These are phyloP conservation scores for Notospermus geniculatus DNA, from an alignment of 1,140 invertebrate species.

Conservation along the genomic window DNA sequence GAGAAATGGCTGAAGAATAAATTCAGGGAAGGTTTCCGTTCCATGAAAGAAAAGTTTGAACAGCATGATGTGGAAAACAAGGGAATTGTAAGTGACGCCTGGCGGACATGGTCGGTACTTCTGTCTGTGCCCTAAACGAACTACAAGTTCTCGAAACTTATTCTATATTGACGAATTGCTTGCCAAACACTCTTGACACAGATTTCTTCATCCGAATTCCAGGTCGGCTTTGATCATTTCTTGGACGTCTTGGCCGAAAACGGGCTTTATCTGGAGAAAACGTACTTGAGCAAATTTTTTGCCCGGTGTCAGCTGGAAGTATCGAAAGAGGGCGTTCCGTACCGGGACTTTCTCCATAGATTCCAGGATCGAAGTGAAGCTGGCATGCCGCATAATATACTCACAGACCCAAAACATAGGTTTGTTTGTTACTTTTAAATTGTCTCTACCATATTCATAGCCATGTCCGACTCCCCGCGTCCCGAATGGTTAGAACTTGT, in stretches of 20 bases:
- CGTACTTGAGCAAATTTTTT: slow-evolving; percentile 48
- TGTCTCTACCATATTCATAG: no score
- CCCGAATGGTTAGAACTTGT: no score
- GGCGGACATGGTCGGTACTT: no score
- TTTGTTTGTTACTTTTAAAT: no score
- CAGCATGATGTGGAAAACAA: slow-evolving; percentile 41
- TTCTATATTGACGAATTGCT: no score
- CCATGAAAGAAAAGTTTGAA: slow-evolving; percentile 52
- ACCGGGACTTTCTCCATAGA: slow-evolving; percentile 50
- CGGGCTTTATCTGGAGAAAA: slow-evolving; percentile 49
- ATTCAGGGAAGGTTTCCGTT: slow-evolving; percentile 52
- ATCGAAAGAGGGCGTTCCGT: slow-evolving; percentile 42
- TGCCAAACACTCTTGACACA: no score
- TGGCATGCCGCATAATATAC: slow-evolving; percentile 51
- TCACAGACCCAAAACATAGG: slow-evolving; percentile 53
- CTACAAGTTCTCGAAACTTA: no score
- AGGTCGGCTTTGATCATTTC: slow-evolving; percentile 48
- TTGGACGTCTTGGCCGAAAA: slow-evolving; percentile 41
- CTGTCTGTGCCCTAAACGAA: no score
- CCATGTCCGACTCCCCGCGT: no score
- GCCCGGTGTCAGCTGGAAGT: slow-evolving; percentile 44
- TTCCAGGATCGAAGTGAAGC: slow-evolving; percentile 54
- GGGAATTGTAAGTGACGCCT: slow-evolving; percentile 49
- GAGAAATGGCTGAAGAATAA: slow-evolving; percentile 55
- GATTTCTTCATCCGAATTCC: slow-evolving; percentile 7